Percentiles rank a stretch among this genome's conserved stretches.
Evolutionary conservation across 2,113 vertebrate genomes (phyloP).

Genomic region (Hydrochoerus hydrochaeris): DNA sequence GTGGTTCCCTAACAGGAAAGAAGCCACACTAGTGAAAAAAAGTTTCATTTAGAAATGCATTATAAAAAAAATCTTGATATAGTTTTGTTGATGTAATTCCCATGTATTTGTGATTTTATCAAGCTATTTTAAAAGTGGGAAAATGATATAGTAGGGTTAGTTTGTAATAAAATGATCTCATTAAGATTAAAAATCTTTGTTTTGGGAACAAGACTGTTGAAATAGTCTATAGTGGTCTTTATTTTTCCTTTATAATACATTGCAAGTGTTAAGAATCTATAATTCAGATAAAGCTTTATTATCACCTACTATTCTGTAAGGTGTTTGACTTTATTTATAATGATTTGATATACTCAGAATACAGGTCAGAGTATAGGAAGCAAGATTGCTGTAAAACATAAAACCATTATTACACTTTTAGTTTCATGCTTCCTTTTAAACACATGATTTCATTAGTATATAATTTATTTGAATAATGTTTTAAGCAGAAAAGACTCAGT

Average conservation of each 20-base stretch:
- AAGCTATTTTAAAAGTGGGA: neutral
- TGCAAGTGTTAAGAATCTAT: neutral
- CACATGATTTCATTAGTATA: slow-evolving; percentile 71
- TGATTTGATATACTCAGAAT: neutral
- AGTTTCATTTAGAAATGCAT: neutral
- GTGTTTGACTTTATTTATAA: neutral
- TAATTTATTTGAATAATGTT: slow-evolving; percentile 79
- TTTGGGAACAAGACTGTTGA: neutral
- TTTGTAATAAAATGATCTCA: neutral
- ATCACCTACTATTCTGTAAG: slow-evolving; percentile 4
- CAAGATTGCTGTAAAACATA: slow-evolving; percentile 57
- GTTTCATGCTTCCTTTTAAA: slow-evolving; percentile 77
- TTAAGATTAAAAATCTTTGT: neutral
- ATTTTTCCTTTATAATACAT: slow-evolving; percentile 36
- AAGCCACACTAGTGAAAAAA: neutral
- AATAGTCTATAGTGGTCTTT: neutral
- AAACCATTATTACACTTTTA: slow-evolving; percentile 71
- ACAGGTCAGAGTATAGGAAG: slow-evolving; percentile 4
- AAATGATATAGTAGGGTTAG: neutral
- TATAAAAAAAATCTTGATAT: neutral
- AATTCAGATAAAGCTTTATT: neutral
- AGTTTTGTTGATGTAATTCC: neutral
- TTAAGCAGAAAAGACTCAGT: slow-evolving; percentile 77
- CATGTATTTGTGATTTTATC: neutral
- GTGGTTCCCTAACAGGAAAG: neutral